Evolutionary conservation across 1,140 invertebrate species (phyloP), one percentile per base, ranked within the genome.

Genomic region (Ruditapes philippinarum): DNA sequence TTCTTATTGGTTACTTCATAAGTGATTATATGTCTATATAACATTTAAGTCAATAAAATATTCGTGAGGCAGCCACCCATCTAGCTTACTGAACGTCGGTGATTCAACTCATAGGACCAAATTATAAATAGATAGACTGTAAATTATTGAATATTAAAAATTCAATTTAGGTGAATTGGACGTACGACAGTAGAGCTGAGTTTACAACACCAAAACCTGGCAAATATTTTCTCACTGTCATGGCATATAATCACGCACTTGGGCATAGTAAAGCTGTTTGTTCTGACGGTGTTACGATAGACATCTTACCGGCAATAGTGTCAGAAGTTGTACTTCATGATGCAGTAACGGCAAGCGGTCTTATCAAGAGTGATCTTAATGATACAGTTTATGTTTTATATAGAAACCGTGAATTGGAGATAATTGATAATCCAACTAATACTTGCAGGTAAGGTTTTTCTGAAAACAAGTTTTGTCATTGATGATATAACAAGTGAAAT

Each of bases 281-380:
- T 40, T 80, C 78, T 42, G 78, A 80, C 31, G 78, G 78, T 22
- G 78, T 80, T n/a, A 62, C 57, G 0, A 80, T 80, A 38, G 54
- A 80, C n/a, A 36, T 11, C 0, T 12, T 42, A 25, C 49, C 78
- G 5, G 57, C 78, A 54, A 22, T 54, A 25, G 57, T 80, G n/a
- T 57, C 78, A 12, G 78, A 80, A 60, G 78, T 80, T 31, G 78
- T 60, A n/a, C n/a, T n/a, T n/a, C n/a, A n/a, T n/a, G 86, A 82
- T 42, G 87, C 80, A 22, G 62, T 74, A n/a, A 82, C 88, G 17
- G 81, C 31, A n/a, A 74, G 54, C 25, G 90, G 91, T 36, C 38
- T 92, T 14, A 25, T 92, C n/a, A 45, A 40, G 31, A 80, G 81
- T 36, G 28, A 3, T 22, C n/a, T n/a, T 0, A 60, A 33, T 17